Conservation (phyloP, 2,113 vertebrate genomes). For the Ammospiza caudacuta region DNA sequence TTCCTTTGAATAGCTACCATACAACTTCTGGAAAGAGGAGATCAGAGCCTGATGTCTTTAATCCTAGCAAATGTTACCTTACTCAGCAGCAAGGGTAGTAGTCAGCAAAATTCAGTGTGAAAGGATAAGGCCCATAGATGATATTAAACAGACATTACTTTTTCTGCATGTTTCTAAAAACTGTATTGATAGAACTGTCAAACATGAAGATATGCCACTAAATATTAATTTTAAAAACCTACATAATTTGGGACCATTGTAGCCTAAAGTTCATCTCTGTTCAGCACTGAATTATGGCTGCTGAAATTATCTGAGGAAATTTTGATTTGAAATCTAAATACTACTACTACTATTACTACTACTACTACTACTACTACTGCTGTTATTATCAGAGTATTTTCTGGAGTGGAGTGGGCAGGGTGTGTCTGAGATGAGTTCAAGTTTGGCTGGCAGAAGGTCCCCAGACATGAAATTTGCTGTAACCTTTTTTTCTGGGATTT, state of each 20-base stretch:
- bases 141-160: neutral
- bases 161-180: neutral
- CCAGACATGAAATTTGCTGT: neutral
- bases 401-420: neutral
- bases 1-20: neutral
- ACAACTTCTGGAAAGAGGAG: neutral
- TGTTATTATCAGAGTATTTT: neutral
- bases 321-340: neutral
- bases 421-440: neutral
- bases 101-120: neutral
- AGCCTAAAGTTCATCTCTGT: neutral
- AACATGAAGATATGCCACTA: neutral
- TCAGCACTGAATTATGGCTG: neutral
- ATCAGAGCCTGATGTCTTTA: neutral
- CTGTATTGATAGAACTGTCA: neutral
- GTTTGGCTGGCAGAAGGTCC: neutral
- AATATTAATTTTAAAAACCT: neutral
- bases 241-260: neutral
- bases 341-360: neutral
- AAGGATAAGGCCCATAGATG: neutral
- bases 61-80: neutral
- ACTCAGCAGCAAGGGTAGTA: neutral
- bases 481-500: neutral
- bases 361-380: neutral
- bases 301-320: neutral